Percentiles rank a stretch among this genome's conserved stretches.
These are phyloP conservation scores for Myxocyprinus asiaticus DNA, from an alignment of 2,113 vertebrate genomes.

Conservation along the genomic window DNA sequence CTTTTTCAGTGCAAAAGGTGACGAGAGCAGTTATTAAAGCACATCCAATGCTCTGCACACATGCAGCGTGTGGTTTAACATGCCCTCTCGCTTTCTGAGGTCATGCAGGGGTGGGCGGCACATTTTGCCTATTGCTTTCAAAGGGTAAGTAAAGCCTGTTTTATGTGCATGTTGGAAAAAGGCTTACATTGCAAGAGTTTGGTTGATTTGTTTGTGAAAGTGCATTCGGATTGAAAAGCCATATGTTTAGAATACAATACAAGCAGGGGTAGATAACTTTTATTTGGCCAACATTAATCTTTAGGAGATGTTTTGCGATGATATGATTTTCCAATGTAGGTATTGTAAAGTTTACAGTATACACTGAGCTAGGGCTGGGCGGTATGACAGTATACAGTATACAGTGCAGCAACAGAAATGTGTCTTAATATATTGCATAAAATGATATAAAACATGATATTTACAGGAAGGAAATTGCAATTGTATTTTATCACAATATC, in stretches of 20 bases:
- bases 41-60: not conserved
- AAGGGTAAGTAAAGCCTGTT: conserved; percentile 23
- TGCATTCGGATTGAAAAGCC: not conserved
- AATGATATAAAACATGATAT: too few species aligned
- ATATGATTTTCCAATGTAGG: not conserved
- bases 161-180: conserved; percentile 14
- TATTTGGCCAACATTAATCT: not conserved
- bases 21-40: conserved; percentile 31
- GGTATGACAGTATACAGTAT: too few species aligned
- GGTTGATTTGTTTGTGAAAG: too few species aligned
- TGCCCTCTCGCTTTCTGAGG: not conserved
- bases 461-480: too few species aligned
- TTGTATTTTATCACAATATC: too few species aligned
- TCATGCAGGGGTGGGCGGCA: not conserved
- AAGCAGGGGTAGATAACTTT: not conserved
- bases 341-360: not conserved
- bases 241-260: conserved; percentile 19
- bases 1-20: conserved; percentile 37
- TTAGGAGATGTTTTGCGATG: not conserved
- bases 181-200: conserved; percentile 17
- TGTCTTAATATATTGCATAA: too few species aligned
- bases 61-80: conserved; percentile 32
- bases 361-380: not conserved
- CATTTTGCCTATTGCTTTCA: conserved; percentile 23
- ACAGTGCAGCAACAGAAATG: too few species aligned